Evolutionary conservation across 2,797 vertebrate species (phyloP).

Genomic region (Coccyzus lansbergi): DNA sequence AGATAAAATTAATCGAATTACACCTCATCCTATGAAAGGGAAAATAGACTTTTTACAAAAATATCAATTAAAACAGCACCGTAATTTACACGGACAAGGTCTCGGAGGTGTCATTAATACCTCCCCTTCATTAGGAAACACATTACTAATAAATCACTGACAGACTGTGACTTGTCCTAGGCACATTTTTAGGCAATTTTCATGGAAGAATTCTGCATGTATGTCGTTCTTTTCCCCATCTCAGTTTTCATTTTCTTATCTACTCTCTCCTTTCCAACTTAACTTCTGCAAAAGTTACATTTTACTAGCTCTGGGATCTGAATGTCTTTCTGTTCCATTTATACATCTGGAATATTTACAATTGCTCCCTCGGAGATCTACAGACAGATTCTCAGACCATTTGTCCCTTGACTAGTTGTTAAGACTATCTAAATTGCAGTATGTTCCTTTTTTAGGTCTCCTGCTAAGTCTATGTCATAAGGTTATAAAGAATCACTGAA

Average conservation of each 20-base stretch:
- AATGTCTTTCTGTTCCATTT: neutral
- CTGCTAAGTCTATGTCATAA: neutral
- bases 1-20: neutral
- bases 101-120: neutral
- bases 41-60: neutral
- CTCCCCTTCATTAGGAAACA: neutral
- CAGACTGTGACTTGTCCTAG: neutral
- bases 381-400: neutral
- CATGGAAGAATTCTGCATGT: neutral
- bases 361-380: slow-evolving; percentile 31
- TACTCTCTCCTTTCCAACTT: neutral
- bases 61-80: neutral
- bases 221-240: neutral
- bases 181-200: neutral
- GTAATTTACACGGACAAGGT: neutral
- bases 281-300: neutral
- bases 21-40: neutral
- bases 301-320: neutral
- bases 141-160: neutral
- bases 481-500: slow-evolving; percentile 16
- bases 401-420: slow-evolving; percentile 21
- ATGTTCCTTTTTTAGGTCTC: slow-evolving; percentile 40
- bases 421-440: slow-evolving; percentile 7
- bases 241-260: neutral
- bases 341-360: slow-evolving; percentile 36